Base-by-base conservation (phyloP, 2,888 invertebrate species). In the Ypsolopha sequella region DNA sequence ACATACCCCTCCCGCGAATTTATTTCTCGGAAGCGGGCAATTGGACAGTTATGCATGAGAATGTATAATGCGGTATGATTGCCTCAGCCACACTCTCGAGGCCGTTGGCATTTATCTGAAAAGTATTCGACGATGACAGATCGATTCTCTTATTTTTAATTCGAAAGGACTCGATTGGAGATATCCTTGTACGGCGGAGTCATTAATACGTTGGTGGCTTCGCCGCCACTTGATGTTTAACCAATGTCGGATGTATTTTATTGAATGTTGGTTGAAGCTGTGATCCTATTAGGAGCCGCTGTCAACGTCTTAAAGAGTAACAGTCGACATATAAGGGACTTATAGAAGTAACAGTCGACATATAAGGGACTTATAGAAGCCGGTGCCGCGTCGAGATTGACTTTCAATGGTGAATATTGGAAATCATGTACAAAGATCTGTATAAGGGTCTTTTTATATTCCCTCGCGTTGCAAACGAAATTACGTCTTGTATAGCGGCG, bases 401-500 rank as follows among this genome's bases (percentile, higher is more conserved):
- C 68, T 63, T 60, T 70, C 67, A 73, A 76, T 75, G 65, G 75
- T 62, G 66, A 70, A 67, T 65, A 64, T 65, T 62, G 63, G 64
- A 43, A 39, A 50, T 39, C 41, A 43, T 43, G 50, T 50, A 50
- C 36, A 39, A 14, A 14, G 48, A 50, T 50, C 45, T 9, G 48
- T 38, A 38, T 13, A 41, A 47, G 41, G 53, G 52, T 56, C 62
- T 80, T 44, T 44, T 45, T 45, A 81, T 79, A 68, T 75, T 64
- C 56, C 62, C 66, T 66, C 68, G 71, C 73, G 72, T 75, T 74
- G 79, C 75, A 65, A 77, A 78, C 79, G 69, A 80, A 80, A 82
- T 80, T 72, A 81, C 75, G 70, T 66, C 70, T 67, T 67, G 73
- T 71, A 65, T 77, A 44, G 46, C 52, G 84, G 82, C 84, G 84